These are phyloP conservation scores for Vollenhovia emeryi DNA, from an alignment of 1,140 invertebrate species.

Conservation along the genomic window DNA sequence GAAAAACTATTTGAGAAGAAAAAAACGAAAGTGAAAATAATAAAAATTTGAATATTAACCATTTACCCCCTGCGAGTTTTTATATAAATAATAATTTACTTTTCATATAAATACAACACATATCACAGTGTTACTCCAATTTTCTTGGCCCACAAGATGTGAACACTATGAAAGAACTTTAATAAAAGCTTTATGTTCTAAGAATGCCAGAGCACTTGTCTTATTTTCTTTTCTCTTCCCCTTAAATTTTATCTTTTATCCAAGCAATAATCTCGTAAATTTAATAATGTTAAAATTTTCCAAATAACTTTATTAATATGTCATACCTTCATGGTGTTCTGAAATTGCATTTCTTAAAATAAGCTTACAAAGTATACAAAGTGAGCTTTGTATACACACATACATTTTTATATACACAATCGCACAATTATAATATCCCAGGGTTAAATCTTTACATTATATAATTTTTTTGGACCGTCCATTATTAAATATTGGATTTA, in stretches of 20 bases:
- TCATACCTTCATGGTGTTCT: neutral
- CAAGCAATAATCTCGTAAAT: neutral
- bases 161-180: neutral
- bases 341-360: neutral
- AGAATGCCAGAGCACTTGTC: neutral
- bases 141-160: neutral
- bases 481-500: too few species aligned
- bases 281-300: slow-evolving; percentile 7
- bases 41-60: slow-evolving; percentile 8
- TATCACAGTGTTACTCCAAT: neutral
- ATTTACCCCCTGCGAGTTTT: neutral
- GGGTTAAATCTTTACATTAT: neutral
- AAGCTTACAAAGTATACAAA: neutral
- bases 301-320: neutral
- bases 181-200: slow-evolving; percentile 8
- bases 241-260: neutral
- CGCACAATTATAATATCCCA: neutral
- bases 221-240: neutral
- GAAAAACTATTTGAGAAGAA: neutral
- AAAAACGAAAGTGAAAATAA: neutral
- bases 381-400: neutral
- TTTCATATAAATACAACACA: neutral
- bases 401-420: neutral
- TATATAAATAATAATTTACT: slow-evolving; percentile 9
- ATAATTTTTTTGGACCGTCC: too few species aligned